Evolutionary conservation across 2,113 vertebrate genomes (phyloP).

Genomic region (Lynx canadensis): DNA sequence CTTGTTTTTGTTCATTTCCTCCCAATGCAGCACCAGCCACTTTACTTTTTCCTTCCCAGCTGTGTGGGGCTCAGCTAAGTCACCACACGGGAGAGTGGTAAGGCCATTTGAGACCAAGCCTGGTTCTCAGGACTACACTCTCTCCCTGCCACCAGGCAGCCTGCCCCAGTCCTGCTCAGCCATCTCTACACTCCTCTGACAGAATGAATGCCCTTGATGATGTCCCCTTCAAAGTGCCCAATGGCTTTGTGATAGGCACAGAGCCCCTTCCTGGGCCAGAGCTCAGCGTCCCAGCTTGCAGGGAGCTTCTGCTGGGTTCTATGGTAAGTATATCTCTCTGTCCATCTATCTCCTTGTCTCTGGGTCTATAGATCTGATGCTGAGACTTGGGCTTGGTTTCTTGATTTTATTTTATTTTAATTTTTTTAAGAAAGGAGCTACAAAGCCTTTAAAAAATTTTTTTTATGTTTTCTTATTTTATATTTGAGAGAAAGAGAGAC

Average conservation of each 20-base stretch:
- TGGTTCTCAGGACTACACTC: not conserved
- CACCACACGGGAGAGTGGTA: not conserved
- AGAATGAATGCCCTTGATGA: constrained; percentile 89
- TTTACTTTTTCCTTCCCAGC: not conserved
- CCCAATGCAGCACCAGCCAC: not conserved
- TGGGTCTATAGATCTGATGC: not conserved
- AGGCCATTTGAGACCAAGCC: not conserved
- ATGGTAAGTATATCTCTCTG: constrained; percentile 86
- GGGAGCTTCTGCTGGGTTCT: constrained; percentile 88
- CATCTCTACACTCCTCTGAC: not conserved
- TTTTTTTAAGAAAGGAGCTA: no score
- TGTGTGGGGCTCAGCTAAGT: not conserved
- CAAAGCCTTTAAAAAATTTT: no score
- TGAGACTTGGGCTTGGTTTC: not conserved
- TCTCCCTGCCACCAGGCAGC: not conserved
- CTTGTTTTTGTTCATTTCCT: constrained; percentile 34
- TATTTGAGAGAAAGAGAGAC: no score
- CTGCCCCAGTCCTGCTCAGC: not conserved
- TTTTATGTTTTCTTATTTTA: no score
- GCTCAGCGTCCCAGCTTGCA: constrained; percentile 85
- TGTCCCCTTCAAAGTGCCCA: constrained; percentile 88
- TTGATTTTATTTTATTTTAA: not conserved
- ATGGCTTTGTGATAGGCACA: constrained; percentile 69
- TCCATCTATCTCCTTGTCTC: not conserved
- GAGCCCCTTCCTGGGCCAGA: constrained; percentile 69